Evolutionary conservation across 1,140 invertebrate genomes (phyloP), one percentile per base, ranked within the genome.

Genomic region (Sitobion miscanthi): DNA sequence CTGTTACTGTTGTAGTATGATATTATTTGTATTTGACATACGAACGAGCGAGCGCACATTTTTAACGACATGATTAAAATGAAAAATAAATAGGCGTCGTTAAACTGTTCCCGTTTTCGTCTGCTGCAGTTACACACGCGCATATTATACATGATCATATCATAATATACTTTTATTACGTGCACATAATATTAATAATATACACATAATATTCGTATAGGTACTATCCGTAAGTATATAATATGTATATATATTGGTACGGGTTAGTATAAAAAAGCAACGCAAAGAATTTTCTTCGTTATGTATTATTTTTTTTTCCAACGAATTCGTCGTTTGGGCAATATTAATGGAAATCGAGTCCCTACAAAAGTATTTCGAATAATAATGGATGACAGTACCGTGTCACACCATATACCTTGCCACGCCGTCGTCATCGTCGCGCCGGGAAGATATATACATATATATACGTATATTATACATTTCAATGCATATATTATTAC

Each of bases 271-370:
- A 30, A 7, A n/a, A 87, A n/a, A 49, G 25, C 23, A 47, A 49
- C 30, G 4, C 20, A 25, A 47, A 87, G 11, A 87, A 87, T 49
- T n/a, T n/a, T 77, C 30, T 77, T 87, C 42, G 30, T 47, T 25
- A 20, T 87, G 14, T 87, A 14, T 47, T 14, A 45, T 47, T 86
- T 35, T 87, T 49, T 45, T 87, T 87, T 87, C n/a, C 25, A 35
- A 47, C 86, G 45, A 30, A 45, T 90, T 62, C 54, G 45, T 25
- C 23, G 42, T 90, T 62, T 62, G 38, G 23, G 88, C 8, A 62
- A 90, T 90, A 62, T 90, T 90, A 57, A 62, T 90, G 88, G 35
- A 62, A 90, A 90, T 62, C 52, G n/a, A 54, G 52, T 42, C 42
- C 23, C 35, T 62, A 57, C 38, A 62, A 42, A 62, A 90, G 88